A percentile compares a stretch with the other conserved stretches of the same genome.
phyloP scores from a whole-genome alignment of 2,888 invertebrate genomes.

The Microctonus aethiopoides region DNA sequence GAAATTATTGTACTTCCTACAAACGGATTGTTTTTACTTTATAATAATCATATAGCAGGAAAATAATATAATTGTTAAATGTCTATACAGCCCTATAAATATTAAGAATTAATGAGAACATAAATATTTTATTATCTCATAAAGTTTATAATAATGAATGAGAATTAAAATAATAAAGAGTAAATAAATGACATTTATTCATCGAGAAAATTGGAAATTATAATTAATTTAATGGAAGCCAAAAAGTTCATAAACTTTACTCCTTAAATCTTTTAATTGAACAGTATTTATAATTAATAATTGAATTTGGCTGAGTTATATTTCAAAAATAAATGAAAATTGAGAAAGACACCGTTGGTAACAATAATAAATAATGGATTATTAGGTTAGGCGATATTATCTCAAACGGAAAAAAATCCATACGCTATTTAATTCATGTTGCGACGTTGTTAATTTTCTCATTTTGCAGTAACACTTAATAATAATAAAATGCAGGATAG shows the following conservation, averaged over 20 bases:
- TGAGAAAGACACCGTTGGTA: neutral
- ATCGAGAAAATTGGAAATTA: neutral
- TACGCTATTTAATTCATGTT: neutral
- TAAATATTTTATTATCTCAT: neutral
- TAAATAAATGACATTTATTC: neutral
- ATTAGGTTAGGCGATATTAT: neutral
- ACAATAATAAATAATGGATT: neutral
- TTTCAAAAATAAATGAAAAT: neutral
- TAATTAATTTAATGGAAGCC: neutral
- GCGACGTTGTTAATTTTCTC: neutral
- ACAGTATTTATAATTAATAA: neutral
- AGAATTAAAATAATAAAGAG: neutral
- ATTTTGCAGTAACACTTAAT: neutral
- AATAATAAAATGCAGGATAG: neutral
- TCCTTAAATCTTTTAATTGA: neutral
- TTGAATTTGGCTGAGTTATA: neutral
- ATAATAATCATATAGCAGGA: neutral
- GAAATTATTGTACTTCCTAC: conserved; percentile 30
- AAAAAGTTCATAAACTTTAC: neutral
- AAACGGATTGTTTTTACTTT: neutral
- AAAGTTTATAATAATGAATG: neutral
- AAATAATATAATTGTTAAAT: neutral
- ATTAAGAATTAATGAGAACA: neutral
- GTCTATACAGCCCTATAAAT: neutral
- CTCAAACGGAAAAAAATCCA: neutral